These are phyloP conservation scores for Nesogale talazaci DNA, from an alignment of 2,113 vertebrate species.

Conservation along the genomic window DNA sequence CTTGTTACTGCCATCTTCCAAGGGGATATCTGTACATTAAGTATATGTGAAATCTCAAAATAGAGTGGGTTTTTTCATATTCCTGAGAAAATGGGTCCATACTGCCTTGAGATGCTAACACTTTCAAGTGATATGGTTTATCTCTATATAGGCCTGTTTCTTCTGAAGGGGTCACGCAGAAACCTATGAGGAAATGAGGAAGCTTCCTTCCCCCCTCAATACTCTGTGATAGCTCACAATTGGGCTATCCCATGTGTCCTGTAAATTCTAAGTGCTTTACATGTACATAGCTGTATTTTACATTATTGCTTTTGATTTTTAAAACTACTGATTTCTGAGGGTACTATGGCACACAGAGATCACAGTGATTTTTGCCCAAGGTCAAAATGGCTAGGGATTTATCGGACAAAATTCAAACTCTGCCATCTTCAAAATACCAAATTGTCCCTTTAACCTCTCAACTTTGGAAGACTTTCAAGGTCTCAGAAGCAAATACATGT, in stretches of 20 bases:
- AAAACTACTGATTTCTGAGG: background rate
- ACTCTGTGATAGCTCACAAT: background rate
- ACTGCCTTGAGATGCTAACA: background rate
- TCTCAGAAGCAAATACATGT: background rate
- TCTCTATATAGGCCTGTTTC: background rate
- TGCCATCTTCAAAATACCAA: background rate
- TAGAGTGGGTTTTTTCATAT: background rate
- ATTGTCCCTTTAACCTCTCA: constrained; percentile 8
- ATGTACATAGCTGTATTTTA: background rate
- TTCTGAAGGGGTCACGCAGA: background rate
- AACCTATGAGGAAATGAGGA: background rate
- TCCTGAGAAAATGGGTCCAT: constrained; percentile 20
- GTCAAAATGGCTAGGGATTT: background rate
- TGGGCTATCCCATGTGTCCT: background rate
- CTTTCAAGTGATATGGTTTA: background rate
- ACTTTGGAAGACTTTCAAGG: background rate
- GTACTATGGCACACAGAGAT: background rate
- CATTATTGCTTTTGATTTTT: background rate
- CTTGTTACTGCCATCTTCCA: constrained; percentile 56
- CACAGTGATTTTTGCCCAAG: background rate
- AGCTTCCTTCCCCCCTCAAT: background rate
- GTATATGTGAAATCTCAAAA: constrained; percentile 37
- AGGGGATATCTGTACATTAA: constrained; percentile 29
- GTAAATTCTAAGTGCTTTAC: background rate
- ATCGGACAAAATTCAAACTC: background rate